Base-by-base conservation (phyloP, 2,888 invertebrate genomes). In the Aradus depressus region DNA sequence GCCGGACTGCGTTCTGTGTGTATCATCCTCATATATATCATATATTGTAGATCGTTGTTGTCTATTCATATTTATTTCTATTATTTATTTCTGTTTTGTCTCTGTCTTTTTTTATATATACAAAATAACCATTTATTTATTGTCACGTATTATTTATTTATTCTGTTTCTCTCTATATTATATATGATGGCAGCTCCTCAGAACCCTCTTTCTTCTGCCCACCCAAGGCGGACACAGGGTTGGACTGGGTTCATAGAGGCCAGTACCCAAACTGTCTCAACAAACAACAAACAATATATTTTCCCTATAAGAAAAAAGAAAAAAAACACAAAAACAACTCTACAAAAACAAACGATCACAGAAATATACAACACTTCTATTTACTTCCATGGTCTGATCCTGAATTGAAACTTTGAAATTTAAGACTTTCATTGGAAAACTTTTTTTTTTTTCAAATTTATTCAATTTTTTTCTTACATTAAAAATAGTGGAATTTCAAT, bases 11-110 rank as follows among this genome's bases (percentile, higher is more conserved):
- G 35, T 23, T 45, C 38, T 47, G 47, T 47, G 47, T 47, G 47
- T 47, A 47, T 38, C n/a, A n/a, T n/a, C 47, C 35, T 47, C 38
- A 47, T 54, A 51, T 50, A 50, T 45, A 54, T 54, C 51, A 43
- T 47, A 44, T 49, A 53, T 54, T 32, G 54, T 54, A 54, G 54
- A n/a, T 54, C 53, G 51, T 54, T 54, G 54, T 54, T 54, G 54
- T 54, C 51, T 50, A 47, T 54, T 51, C 42, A 43, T 47, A 42
- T 54, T 35, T 54, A 18, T 43, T 31, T 26, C 21, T 14, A n/a
- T 26, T 25, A 12, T 26, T 19, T 43, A 23, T 21, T 43, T 43
- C 21, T n/a, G 6, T 43, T 43, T 18, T 43, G 6, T 43, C 14
- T 23, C 14, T 38, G 16, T 19, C 5, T 35, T n/a, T 8, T 16